These are phyloP conservation scores for Mimas tiliae DNA, from an alignment of 2,888 invertebrate species.

Conservation along the genomic window DNA sequence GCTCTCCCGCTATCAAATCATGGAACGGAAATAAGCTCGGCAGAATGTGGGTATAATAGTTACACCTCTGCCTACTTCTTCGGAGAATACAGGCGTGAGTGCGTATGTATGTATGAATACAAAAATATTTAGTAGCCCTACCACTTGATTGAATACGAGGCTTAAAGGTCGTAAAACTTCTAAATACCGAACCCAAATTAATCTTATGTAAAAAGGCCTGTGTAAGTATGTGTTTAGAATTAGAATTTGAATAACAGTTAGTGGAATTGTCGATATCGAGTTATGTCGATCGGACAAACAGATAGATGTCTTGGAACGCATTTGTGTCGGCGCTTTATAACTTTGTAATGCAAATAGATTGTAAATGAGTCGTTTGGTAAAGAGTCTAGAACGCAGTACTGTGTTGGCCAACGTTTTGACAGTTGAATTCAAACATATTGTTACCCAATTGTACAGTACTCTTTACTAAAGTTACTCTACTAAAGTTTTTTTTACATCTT, in stretches of 20 bases:
- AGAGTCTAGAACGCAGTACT: not conserved
- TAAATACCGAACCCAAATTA: not conserved
- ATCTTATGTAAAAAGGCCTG: not conserved
- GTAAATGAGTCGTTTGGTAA: not conserved
- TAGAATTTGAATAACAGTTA: conserved; percentile 22
- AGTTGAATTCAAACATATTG: too few species aligned
- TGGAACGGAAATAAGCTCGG: too few species aligned
- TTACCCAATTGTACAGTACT: too few species aligned
- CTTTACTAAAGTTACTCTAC: too few species aligned
- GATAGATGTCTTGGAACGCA: conserved; percentile 19
- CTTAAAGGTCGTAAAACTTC: not conserved
- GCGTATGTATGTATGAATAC: too few species aligned
- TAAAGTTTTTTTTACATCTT: too few species aligned
- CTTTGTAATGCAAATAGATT: not conserved
- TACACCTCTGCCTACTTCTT: too few species aligned
- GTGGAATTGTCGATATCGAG: conserved; percentile 19
- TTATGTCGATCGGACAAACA: conserved; percentile 16
- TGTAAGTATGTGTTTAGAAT: conserved; percentile 13
- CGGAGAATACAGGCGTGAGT: too few species aligned
- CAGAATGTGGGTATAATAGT: too few species aligned
- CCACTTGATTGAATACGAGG: not conserved
- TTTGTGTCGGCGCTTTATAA: conserved; percentile 5
- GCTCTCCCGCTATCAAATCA: too few species aligned
- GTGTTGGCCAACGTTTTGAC: too few species aligned
- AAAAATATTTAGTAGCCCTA: not conserved